These are phyloP conservation scores for Xiphophorus birchmanni DNA, from an alignment of 2,797 vertebrate genomes.

Conservation along the genomic window DNA sequence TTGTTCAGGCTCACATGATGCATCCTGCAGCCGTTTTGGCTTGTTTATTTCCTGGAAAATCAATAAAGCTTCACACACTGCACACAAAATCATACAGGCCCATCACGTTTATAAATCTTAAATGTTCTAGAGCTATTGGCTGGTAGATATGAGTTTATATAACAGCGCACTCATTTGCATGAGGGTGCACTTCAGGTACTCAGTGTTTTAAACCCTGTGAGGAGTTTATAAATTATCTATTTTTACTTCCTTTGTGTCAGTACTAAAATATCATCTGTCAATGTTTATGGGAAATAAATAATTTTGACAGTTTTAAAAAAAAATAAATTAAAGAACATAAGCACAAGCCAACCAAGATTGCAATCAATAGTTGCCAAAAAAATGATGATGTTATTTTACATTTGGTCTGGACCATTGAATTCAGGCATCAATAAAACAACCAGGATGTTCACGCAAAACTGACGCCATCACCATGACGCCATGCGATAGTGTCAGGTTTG, in stretches of 20 bases:
- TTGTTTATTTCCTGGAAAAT: conserved; percentile 48
- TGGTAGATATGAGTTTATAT: conserved; percentile 1
- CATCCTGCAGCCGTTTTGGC: conserved; percentile 57
- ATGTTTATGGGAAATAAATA: not conserved
- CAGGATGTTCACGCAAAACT: not conserved
- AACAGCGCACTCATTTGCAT: conserved; percentile 11
- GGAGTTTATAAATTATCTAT: not conserved
- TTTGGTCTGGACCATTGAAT: not conserved
- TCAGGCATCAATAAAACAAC: not conserved
- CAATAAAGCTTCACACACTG: conserved; percentile 42
- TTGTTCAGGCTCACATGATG: conserved; percentile 44
- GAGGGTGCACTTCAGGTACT: conserved; percentile 48
- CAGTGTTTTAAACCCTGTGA: not conserved
- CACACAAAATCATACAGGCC: conserved; percentile 3
- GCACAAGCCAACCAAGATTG: not conserved
- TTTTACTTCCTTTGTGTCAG: not conserved
- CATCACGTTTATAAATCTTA: conserved; percentile 22
- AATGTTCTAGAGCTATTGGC: conserved; percentile 13
- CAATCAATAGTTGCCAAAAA: not conserved
- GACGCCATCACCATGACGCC: no score
- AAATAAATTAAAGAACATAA: not conserved
- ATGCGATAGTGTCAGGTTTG: no score
- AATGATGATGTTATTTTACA: not conserved
- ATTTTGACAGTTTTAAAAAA: not conserved
- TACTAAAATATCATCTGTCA: not conserved